phyloP scores from a whole-genome alignment of 1,140 invertebrate species.

The Coelopa frigida region DNA sequence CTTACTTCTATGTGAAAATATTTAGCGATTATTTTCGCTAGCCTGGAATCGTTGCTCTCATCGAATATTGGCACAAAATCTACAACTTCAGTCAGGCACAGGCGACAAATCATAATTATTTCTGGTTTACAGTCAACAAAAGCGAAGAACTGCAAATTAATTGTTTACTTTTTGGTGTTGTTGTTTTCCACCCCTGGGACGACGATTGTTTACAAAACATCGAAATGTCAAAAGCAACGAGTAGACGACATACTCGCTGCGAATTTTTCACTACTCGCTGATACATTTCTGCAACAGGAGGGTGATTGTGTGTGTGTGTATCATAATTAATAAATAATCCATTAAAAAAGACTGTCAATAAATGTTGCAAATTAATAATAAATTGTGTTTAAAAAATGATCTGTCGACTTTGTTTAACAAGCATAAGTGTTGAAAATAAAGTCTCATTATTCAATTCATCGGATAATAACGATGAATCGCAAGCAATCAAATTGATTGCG shows the following conservation, averaged over 20 bases:
- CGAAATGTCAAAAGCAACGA: no score
- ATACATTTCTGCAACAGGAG: no score
- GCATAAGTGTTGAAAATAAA: conserved; percentile 26
- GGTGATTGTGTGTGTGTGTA: no score
- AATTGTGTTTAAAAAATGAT: conserved; percentile 24
- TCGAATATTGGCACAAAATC: neutral
- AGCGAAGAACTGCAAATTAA: no score
- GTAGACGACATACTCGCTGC: no score
- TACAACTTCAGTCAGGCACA: neutral
- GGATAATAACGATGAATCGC: neutral
- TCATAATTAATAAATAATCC: no score
- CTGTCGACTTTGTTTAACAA: conserved; percentile 35
- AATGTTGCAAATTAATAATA: no score
- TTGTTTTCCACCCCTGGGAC: no score
- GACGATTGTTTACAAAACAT: no score
- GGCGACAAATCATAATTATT: conserved; percentile 7
- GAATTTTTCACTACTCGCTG: no score
- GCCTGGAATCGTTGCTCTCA: neutral
- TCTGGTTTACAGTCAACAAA: neutral
- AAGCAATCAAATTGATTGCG: conserved; percentile 31
- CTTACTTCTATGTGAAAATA: conserved; percentile 5
- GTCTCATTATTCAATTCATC: conserved; percentile 22
- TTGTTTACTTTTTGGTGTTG: no score
- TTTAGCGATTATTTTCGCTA: conserved; percentile 5
- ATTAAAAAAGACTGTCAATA: no score